Percentiles rank a stretch among this genome's conserved stretches.
phyloP scores from a whole-genome alignment of 2,888 invertebrate species.

The Zaprionus bogoriensis region DNA sequence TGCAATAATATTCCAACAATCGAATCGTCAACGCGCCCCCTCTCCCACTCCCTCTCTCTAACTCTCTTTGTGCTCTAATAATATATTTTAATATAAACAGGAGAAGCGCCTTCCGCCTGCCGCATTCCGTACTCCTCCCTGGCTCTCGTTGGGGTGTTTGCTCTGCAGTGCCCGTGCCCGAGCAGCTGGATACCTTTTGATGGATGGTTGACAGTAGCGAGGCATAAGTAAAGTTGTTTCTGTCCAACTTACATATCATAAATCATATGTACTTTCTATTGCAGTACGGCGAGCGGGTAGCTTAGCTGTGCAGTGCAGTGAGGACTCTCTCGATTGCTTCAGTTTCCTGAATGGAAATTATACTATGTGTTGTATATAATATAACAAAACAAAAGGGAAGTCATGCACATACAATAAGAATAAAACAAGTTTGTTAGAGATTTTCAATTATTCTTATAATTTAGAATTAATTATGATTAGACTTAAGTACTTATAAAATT shows the following conservation, averaged over 20 bases:
- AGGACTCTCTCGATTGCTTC: too few relatives aligned
- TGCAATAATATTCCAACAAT: conserved; percentile 61
- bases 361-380: too few relatives aligned
- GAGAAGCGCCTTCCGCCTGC: conserved; percentile 3
- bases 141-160: neutral
- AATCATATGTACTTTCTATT: conserved; percentile 48
- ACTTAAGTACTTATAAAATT: too few relatives aligned
- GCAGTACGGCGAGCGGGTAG: conserved; percentile 2
- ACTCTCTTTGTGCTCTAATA: conserved; percentile 31
- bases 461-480: too few relatives aligned
- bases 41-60: neutral
- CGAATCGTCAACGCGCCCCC: conserved; percentile 49
- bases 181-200: conserved; percentile 52
- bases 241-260: conserved; percentile 49
- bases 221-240: conserved; percentile 46
- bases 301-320: conserved; percentile 1
- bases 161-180: neutral
- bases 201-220: conserved; percentile 40
- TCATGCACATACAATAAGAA: too few relatives aligned
- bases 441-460: too few relatives aligned
- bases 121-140: conserved; percentile 30
- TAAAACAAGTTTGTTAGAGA: too few relatives aligned
- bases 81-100: conserved; percentile 67
- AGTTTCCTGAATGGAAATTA: too few relatives aligned
- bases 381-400: too few relatives aligned